Percentiles rank a stretch among this genome's conserved stretches.
Evolutionary conservation across 2,797 vertebrate genomes (phyloP).

Genomic region (Clamator glandarius): DNA sequence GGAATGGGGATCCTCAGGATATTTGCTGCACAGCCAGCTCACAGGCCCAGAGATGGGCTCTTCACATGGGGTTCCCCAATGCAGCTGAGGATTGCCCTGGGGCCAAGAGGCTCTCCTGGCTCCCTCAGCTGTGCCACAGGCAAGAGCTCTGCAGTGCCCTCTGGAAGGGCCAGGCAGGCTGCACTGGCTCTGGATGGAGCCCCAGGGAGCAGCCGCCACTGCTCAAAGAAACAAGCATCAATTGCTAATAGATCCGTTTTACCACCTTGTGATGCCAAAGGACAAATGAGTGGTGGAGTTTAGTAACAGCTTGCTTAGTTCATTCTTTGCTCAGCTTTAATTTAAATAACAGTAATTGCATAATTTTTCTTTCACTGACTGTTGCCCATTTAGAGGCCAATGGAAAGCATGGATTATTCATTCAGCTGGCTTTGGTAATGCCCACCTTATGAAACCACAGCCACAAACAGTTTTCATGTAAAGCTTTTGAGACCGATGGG

Average conservation of each 20-base stretch:
- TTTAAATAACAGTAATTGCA: background rate
- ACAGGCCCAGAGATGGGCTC: background rate
- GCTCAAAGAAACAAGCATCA: background rate
- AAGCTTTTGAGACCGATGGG: background rate
- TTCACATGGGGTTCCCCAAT: background rate
- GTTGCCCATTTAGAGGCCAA: background rate
- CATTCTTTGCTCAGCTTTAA: background rate
- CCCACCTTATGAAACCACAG: background rate
- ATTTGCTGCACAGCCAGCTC: background rate
- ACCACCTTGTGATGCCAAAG: background rate
- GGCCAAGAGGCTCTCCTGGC: no score
- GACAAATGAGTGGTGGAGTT: background rate
- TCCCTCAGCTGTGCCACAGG: background rate
- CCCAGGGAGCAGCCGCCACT: background rate
- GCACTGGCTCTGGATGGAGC: background rate
- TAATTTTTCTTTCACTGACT: background rate
- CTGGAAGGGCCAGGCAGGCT: background rate
- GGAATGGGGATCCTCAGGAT: background rate
- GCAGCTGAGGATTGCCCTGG: accelerated
- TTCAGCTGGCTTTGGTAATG: background rate
- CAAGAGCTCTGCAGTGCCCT: background rate
- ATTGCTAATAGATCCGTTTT: background rate
- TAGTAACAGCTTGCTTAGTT: background rate
- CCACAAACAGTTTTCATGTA: background rate
- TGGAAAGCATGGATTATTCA: background rate